Base-by-base conservation (phyloP, 2,888 invertebrate species). In the Leptopterna dolabrata region DNA sequence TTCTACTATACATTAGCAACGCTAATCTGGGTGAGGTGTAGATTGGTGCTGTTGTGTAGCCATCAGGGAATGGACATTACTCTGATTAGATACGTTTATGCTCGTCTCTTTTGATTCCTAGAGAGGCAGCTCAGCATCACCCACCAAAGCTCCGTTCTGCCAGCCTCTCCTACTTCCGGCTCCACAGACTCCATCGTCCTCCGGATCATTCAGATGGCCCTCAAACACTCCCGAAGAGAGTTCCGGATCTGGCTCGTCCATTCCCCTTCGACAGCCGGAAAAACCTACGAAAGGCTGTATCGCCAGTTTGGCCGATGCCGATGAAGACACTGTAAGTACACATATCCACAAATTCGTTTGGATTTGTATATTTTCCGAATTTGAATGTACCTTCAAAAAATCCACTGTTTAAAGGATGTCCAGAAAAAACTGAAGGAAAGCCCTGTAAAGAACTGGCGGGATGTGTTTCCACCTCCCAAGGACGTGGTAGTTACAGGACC, bases 261-360 rank as follows among this genome's bases (percentile, higher is more conserved):
- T 73, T n/a, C 85, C 85, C 9, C 0, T 36, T 6, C 73, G 73
- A 27, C 14, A 19, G 14, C 45, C 73, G 6, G 85, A 76, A 47
- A 85, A 85, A 85, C 51, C 73, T 14, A 9, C 76, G 11, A 85
- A 85, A 36, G 45, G 73, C 47, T 85, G 85, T 24, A 73, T 85
- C 2, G 85, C 36, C 6, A 85, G 71, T 16, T 73, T 85, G 30
- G 85, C 85, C 11, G 85, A 85, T n/a, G 73, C 51, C 0, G 85
- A 73, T 29, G 43, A 14, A 14, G 73, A 85, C 30, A 45, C 9
- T 36, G 82, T 82, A 82, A 51, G 82, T 80, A 4, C 4, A 36
- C 7, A 2, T 36, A 36, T 36, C 36, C 71, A 24, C 24, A 16
- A 71, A 29, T 55, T 55, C 19, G 11, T 55, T 4, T 11, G 11